Conservation (phyloP, 2,113 vertebrate species). For the Cricetomys ansorgei region DNA sequence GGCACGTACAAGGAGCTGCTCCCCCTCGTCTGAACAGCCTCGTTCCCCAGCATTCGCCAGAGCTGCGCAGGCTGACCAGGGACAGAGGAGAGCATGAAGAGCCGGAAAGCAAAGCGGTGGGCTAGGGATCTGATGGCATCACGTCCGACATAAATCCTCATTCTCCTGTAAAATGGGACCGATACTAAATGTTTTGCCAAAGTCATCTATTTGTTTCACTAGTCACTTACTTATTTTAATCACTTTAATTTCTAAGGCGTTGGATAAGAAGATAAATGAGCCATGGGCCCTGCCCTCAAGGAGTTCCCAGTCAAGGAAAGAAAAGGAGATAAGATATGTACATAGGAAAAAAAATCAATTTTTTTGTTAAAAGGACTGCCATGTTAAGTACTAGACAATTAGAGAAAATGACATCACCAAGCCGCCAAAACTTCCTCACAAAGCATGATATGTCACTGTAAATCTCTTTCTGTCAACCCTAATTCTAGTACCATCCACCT, state of each 20-base stretch:
- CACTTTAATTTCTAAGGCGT: background rate
- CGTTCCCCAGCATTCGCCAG: background rate
- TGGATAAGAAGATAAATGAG: background rate
- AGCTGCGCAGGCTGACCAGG: background rate
- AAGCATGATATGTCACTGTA: rapidly evolving
- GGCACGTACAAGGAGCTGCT: background rate
- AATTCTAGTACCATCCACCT: background rate
- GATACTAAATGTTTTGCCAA: background rate
- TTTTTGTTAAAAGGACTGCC: background rate
- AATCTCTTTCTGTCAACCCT: background rate
- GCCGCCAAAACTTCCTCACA: background rate
- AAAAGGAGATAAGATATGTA: background rate
- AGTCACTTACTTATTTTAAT: background rate
- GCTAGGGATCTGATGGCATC: background rate
- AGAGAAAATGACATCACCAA: background rate
- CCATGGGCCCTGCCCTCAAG: background rate
- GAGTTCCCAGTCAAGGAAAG: background rate
- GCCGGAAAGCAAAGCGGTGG: background rate
- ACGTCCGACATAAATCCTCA: background rate
- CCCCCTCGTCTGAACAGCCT: background rate
- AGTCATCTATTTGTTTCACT: background rate
- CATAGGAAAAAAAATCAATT: background rate
- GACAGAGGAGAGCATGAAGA: background rate
- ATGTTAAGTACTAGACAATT: background rate
- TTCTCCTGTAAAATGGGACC: background rate